These are phyloP conservation scores for Tetraodon nigroviridis DNA, from an alignment of 2,113 vertebrate species.

Conservation along the genomic window DNA sequence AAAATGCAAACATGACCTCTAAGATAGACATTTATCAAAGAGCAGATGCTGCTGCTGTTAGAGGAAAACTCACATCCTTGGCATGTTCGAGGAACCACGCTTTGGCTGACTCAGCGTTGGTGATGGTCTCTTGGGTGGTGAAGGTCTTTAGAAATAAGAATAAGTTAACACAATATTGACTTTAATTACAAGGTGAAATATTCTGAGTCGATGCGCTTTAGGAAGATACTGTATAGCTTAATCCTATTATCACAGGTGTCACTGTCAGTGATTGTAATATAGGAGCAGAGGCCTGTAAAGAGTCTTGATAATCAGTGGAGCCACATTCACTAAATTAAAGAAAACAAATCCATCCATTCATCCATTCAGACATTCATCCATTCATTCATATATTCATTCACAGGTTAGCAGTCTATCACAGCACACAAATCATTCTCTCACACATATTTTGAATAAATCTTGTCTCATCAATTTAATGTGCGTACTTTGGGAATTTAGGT, in stretches of 20 bases:
- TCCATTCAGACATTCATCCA: no score
- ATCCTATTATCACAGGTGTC: background rate
- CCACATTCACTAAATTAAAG: slow-evolving; percentile 1
- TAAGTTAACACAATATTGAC: background rate
- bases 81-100: slow-evolving; percentile 88
- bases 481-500: no score
- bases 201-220: background rate
- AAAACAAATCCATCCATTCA: background rate
- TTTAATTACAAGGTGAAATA: background rate
- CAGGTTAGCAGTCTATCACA: no score
- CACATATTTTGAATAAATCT: no score
- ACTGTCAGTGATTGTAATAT: background rate
- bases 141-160: slow-evolving; percentile 81
- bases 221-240: background rate
- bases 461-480: no score
- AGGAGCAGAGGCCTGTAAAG: background rate
- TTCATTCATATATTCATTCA: no score
- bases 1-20: background rate
- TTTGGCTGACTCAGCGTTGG: slow-evolving; percentile 94
- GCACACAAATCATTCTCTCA: no score
- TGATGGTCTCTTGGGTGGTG: slow-evolving; percentile 98
- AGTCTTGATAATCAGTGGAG: background rate
- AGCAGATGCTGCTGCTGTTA: background rate
- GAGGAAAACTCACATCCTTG: slow-evolving; percentile 83
- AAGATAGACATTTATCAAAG: background rate